A percentile compares a stretch with the other conserved stretches of the same genome.
Conservation (phyloP, 2,888 invertebrate genomes). For the Anthophora plumipes region DNA sequence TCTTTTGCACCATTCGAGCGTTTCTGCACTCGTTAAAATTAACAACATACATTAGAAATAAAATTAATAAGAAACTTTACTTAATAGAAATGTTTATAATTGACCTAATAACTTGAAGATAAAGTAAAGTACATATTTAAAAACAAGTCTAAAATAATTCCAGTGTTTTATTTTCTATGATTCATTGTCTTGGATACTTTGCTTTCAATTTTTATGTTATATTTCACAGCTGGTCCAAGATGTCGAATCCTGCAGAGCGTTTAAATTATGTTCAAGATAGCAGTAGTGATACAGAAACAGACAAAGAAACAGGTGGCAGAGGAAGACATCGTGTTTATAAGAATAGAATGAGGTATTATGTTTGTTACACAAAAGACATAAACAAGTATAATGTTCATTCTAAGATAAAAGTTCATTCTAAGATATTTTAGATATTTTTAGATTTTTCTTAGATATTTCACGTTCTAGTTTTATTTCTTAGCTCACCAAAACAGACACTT, state of each 20-base stretch:
- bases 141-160: background rate
- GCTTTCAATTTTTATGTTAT: background rate
- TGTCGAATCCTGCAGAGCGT: slow-evolving; percentile 82
- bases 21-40: background rate
- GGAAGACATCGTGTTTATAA: slow-evolving; percentile 88
- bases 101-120: background rate
- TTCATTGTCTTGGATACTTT: background rate
- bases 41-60: background rate
- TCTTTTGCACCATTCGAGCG: background rate
- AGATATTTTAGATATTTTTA: slow-evolving; percentile 20
- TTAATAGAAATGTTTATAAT: background rate
- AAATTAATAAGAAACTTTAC: background rate
- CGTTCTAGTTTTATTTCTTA: slow-evolving; percentile 37
- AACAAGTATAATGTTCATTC: slow-evolving; percentile 22
- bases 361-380: slow-evolving; percentile 24
- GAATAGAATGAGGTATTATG: slow-evolving; percentile 88
- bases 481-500: slow-evolving; percentile 22
- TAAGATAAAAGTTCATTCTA: slow-evolving; percentile 14
- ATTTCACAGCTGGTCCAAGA: slow-evolving; percentile 80
- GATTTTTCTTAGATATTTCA: slow-evolving; percentile 21
- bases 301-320: slow-evolving; percentile 90
- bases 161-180: background rate
- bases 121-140: background rate
- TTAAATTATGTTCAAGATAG: slow-evolving; percentile 87
- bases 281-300: slow-evolving; percentile 93